phyloP scores from a whole-genome alignment of 2,113 vertebrate species.

The Oostethus manadensis region DNA sequence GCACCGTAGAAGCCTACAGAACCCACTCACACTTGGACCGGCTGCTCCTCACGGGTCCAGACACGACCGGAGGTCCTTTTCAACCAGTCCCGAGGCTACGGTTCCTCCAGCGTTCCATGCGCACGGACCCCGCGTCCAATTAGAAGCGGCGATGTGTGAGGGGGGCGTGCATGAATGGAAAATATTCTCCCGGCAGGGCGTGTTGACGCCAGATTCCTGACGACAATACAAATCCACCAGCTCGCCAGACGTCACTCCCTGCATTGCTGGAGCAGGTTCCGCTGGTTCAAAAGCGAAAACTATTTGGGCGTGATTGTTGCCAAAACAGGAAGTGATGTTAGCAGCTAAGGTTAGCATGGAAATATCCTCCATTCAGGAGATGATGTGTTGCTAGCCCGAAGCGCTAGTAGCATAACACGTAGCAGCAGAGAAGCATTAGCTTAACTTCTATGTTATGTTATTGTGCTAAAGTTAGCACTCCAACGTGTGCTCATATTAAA shows the following conservation, averaged over 20 bases:
- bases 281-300: neutral
- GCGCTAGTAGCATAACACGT: no score
- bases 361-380: no score
- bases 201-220: slow-evolving; percentile 62
- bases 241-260: neutral
- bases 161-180: slow-evolving; percentile 10
- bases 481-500: no score
- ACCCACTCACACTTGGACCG: slow-evolving; percentile 17
- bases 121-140: no score
- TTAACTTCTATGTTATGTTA: no score
- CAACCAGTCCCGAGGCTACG: slow-evolving; percentile 32
- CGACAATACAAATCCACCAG: slow-evolving; percentile 18
- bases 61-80: slow-evolving; percentile 34
- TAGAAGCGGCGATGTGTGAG: neutral
- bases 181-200: slow-evolving; percentile 27
- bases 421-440: no score
- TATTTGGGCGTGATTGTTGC: no score
- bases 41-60: slow-evolving; percentile 31
- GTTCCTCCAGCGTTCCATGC: slow-evolving; percentile 9
- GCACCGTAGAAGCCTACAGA: slow-evolving; percentile 35
- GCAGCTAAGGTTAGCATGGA: no score
- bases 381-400: no score
- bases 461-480: no score
- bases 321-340: no score
- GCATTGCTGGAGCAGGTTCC: neutral